Base-by-base conservation (phyloP, 2,888 invertebrate genomes). In the Mythimna pallens region DNA sequence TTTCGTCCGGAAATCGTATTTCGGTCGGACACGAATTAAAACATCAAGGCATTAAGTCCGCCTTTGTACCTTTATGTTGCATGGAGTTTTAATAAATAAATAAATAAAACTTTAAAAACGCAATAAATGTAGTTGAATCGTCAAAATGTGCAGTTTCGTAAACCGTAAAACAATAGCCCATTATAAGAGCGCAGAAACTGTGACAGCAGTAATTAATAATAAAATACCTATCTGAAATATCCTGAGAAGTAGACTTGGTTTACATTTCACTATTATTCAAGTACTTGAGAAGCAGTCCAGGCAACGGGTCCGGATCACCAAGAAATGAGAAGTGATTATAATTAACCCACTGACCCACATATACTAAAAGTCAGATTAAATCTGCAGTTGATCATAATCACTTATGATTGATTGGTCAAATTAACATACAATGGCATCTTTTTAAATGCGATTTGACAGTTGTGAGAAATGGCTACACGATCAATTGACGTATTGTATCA, bases 131-230 rank as follows among this genome's bases (percentile, higher is more conserved):
- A 6, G 47, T 47, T 47, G 43, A 47, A 47, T 47, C 14, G 17
- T 47, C 43, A 47, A 47, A 47, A 47, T 67, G 59, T 55, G 22
- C 43, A 76, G 71, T 87, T 86, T 85, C 87, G 80, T 76, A 79
- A 86, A 77, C 54, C 52, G 8, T 67, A 17, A 7, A 78, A 88
- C 89, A 89, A 88, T 88, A 62, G 83, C 66, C 73, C 25, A 84
- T 85, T 86, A 84, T 58, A 50, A 43, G 55, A 57, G 69, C 67
- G 34, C 73, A 78, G 83, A 87, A 86, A 85, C 85, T 82, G 74
- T 81, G 82, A 83, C 85, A 85, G 76, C 47, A 70, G 70, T 73
- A 80, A 88, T 89, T 82, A 86, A 81, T n/a, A n/a, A n/a, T n/a
- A n/a, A n/a, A n/a, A n/a, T 83, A 82, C 82, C 75, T 84, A 82